These are phyloP conservation scores for Meiosimyza decipiens DNA, from an alignment of 2,888 invertebrate species.

Conservation along the genomic window DNA sequence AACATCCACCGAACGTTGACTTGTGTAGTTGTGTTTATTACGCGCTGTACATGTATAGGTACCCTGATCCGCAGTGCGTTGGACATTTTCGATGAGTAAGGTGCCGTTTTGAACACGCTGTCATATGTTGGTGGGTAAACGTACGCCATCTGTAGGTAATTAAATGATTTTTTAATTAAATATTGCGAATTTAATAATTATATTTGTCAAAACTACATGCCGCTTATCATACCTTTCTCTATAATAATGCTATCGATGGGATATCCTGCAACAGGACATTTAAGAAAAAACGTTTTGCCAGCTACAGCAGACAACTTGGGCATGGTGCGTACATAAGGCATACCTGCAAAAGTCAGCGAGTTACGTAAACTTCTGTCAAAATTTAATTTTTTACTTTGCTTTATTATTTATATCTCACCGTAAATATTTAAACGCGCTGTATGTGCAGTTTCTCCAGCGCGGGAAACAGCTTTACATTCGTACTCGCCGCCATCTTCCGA, in stretches of 20 bases:
- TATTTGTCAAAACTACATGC: background rate
- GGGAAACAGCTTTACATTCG: conserved; percentile 83
- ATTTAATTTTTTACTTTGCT: background rate
- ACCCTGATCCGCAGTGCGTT: conserved; percentile 86
- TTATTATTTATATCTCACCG: conserved; percentile 67
- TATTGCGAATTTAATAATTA: background rate
- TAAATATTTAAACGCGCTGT: conserved; percentile 90
- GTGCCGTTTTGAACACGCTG: conserved; percentile 89
- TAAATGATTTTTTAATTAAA: background rate
- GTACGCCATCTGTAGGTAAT: conserved; percentile 75
- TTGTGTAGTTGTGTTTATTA: conserved; percentile 83
- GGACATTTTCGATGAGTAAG: conserved; percentile 84
- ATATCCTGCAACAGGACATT: conserved; percentile 91
- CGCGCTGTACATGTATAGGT: conserved; percentile 89
- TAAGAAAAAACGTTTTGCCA: conserved; percentile 81
- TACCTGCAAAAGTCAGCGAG: conserved; percentile 65
- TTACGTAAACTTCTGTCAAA: conserved; percentile 2
- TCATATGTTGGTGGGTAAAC: conserved; percentile 84
- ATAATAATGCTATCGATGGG: conserved; percentile 87
- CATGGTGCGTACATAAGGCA: conserved; percentile 87
- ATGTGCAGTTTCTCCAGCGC: conserved; percentile 81
- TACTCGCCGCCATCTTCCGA: conserved; percentile 92
- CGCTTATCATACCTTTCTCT: conserved; percentile 79
- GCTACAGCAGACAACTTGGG: conserved; percentile 86
- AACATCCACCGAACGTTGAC: conserved; percentile 78